Conservation (phyloP, 1,140 invertebrate genomes). For the Atta colombica region DNA sequence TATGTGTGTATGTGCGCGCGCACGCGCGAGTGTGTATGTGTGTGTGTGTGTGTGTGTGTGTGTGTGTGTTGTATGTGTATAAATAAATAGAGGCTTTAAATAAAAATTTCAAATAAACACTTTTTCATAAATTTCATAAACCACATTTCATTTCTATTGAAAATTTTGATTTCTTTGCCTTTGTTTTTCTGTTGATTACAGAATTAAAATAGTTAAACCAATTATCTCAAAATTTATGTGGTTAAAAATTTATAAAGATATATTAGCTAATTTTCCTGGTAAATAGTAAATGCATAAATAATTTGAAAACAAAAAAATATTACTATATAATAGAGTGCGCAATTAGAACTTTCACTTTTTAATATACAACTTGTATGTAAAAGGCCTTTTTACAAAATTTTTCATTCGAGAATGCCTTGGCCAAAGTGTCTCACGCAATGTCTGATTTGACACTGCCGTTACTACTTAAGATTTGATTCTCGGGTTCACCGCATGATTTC, state of each 20-base stretch:
- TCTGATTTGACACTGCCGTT: constrained; percentile 26
- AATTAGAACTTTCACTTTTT: neutral
- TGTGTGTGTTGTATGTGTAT: too few species aligned
- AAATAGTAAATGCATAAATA: neutral
- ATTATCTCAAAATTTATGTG: neutral
- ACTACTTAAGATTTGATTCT: constrained; percentile 39
- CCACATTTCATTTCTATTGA: neutral
- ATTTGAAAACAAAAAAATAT: neutral
- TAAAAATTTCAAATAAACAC: neutral
- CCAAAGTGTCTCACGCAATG: neutral
- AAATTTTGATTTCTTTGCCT: neutral
- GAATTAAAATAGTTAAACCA: neutral
- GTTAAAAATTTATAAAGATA: neutral
- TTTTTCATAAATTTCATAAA: neutral
- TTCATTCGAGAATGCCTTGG: neutral
- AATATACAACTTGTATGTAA: neutral
- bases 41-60: too few species aligned
- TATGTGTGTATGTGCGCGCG: neutral
- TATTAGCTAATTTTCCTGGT: neutral
- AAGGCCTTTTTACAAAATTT: neutral
- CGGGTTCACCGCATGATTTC: constrained; percentile 38
- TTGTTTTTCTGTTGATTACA: neutral
- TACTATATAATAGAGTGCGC: neutral
- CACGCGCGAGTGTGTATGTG: neutral
- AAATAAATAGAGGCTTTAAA: neutral